A percentile compares a stretch with the other conserved stretches of the same genome.
Conservation (phyloP, 2,113 vertebrate species). For the Columba janthina region DNA sequence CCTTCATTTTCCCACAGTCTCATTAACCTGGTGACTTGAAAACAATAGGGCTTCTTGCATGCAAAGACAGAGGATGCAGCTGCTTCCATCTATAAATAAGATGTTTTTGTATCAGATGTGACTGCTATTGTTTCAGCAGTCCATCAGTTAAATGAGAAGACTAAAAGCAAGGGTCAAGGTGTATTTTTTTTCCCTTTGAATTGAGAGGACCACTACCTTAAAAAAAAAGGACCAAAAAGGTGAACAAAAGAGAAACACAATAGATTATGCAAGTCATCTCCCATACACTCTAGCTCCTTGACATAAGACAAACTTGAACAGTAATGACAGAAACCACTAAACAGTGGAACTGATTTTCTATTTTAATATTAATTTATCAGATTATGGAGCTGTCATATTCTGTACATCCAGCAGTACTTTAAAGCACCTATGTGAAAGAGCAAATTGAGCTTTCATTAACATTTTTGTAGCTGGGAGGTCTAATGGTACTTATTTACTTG, state of each 20-base stretch:
- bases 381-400: neutral
- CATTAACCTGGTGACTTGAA: conserved; percentile 11
- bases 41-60: conserved; percentile 41
- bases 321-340: neutral
- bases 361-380: neutral
- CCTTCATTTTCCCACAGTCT: conserved; percentile 5
- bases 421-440: neutral
- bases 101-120: neutral
- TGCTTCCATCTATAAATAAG: conserved; percentile 59
- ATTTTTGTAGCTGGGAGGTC: neutral
- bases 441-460: neutral
- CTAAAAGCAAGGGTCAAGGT: conserved; percentile 21
- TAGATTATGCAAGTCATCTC: neutral
- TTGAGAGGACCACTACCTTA: neutral
- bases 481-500: neutral
- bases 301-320: neutral
- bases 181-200: neutral
- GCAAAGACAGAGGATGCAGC: conserved; percentile 57
- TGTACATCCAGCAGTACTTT: neutral
- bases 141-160: neutral
- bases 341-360: neutral
- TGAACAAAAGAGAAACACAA: neutral
- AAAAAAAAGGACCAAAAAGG: neutral
- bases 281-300: neutral
- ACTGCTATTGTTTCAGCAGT: conserved; percentile 23